phyloP scores from a whole-genome alignment of 2,888 invertebrate species.

The Pammene aurita region DNA sequence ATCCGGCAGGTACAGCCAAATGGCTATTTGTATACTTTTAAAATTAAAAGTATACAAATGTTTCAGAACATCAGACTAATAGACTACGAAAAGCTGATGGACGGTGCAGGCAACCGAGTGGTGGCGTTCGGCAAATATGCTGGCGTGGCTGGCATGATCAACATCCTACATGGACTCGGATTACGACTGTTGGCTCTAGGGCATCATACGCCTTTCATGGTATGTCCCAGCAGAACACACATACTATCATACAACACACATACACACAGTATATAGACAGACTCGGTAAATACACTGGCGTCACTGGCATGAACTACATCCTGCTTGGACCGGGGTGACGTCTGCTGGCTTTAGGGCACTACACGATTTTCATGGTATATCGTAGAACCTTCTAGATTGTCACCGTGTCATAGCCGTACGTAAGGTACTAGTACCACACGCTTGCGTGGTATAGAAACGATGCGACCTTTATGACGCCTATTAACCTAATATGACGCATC shows the following conservation, averaged over 20 bases:
- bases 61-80: constrained; percentile 95
- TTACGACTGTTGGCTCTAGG: constrained; percentile 96
- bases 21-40: too few species aligned
- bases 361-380: too few species aligned
- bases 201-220: constrained; percentile 99
- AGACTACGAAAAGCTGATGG: constrained; percentile 98
- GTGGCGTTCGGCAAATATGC: constrained; percentile 99
- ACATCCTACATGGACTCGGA: constrained; percentile 98
- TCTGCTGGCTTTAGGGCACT: too few species aligned
- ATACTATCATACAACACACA: too few species aligned
- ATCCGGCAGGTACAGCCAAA: too few species aligned
- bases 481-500: too few species aligned
- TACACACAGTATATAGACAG: constrained; percentile 91
- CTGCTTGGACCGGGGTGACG: constrained; percentile 95
- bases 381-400: too few species aligned
- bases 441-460: too few species aligned
- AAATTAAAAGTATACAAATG: background rate
- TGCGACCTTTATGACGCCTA: too few species aligned
- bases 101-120: constrained; percentile 93
- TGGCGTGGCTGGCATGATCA: constrained; percentile 98
- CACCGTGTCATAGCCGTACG: too few species aligned
- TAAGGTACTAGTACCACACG: too few species aligned
- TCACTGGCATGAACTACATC: constrained; percentile 99
- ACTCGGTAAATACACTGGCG: constrained; percentile 99
- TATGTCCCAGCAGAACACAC: constrained; percentile 90